Conservation (phyloP, 2,797 vertebrate species). For the Bradypodion ventrale region DNA sequence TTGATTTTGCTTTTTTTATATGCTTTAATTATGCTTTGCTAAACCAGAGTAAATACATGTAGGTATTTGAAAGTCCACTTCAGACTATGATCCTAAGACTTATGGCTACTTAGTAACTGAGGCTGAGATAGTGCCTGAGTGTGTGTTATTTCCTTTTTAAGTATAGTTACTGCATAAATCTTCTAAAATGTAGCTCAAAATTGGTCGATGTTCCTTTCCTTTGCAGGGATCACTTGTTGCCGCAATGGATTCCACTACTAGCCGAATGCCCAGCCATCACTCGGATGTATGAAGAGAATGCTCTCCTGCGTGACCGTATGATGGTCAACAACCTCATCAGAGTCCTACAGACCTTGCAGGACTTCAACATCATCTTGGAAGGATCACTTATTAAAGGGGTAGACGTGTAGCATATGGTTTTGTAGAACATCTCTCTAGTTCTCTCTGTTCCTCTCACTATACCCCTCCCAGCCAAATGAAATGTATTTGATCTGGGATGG, state of each 20-base stretch:
- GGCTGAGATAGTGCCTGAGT: too few species aligned
- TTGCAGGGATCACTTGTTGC: conserved; percentile 88
- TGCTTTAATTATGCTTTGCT: not conserved
- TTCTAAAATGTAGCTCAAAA: not conserved
- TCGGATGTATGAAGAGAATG: conserved; percentile 90
- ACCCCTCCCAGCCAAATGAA: conserved; percentile 57
- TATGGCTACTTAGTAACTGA: not conserved
- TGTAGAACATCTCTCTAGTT: conserved; percentile 44
- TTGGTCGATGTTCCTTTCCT: conserved; percentile 4
- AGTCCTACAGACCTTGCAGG: conserved; percentile 90
- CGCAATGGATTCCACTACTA: conserved; percentile 92
- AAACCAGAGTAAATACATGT: not conserved
- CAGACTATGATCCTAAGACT: not conserved
- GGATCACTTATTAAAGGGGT: conserved; percentile 93
- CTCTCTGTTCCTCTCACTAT: conserved; percentile 49
- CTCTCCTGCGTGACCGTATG: conserved; percentile 88
- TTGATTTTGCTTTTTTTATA: not conserved
- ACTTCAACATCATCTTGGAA: conserved; percentile 91
- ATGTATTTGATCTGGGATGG: not conserved
- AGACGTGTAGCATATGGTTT: conserved; percentile 82
- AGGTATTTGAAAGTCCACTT: not conserved
- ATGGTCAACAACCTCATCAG: conserved; percentile 87
- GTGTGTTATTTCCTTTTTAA: too few species aligned
- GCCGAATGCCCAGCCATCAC: conserved; percentile 85
- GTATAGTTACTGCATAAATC: too few species aligned